phyloP scores from a whole-genome alignment of 2,797 vertebrate species.

The Acrocephalus scirpaceus region DNA sequence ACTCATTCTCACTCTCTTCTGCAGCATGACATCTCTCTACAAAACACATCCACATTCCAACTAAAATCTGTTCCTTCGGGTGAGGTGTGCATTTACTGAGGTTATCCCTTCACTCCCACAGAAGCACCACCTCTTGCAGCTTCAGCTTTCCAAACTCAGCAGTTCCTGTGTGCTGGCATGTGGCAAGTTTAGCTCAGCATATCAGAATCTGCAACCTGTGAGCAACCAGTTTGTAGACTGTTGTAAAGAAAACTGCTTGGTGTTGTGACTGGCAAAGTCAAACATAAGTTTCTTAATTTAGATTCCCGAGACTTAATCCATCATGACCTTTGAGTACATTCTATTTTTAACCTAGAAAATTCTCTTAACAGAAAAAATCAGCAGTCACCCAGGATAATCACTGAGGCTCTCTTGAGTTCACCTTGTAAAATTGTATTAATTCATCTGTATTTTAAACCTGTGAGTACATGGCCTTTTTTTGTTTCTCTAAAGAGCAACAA shows the following conservation, averaged over 20 bases:
- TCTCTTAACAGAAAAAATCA: neutral
- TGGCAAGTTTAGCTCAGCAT: neutral
- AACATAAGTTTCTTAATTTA: slow-evolving; percentile 15
- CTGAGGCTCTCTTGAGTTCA: neutral
- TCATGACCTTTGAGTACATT: neutral
- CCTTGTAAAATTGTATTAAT: neutral
- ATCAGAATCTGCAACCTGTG: neutral
- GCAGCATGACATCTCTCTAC: neutral
- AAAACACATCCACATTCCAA: neutral
- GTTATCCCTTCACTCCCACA: neutral
- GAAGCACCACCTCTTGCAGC: neutral
- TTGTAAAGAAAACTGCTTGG: slow-evolving; percentile 1
- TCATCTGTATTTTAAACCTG: neutral
- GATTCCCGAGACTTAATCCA: slow-evolving; percentile 24
- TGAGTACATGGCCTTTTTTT: neutral
- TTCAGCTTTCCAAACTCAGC: neutral
- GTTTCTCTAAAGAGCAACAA: neutral
- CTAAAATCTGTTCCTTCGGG: neutral
- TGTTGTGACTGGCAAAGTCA: slow-evolving; percentile 3
- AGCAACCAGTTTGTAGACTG: neutral
- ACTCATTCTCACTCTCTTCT: neutral
- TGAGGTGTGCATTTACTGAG: neutral
- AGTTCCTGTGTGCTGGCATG: neutral
- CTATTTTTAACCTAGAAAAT: slow-evolving; percentile 28
- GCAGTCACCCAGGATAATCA: neutral